Percentiles rank a stretch among this genome's conserved stretches.
phyloP scores from a whole-genome alignment of 2,113 vertebrate genomes.

The Delphinapterus leucas region DNA sequence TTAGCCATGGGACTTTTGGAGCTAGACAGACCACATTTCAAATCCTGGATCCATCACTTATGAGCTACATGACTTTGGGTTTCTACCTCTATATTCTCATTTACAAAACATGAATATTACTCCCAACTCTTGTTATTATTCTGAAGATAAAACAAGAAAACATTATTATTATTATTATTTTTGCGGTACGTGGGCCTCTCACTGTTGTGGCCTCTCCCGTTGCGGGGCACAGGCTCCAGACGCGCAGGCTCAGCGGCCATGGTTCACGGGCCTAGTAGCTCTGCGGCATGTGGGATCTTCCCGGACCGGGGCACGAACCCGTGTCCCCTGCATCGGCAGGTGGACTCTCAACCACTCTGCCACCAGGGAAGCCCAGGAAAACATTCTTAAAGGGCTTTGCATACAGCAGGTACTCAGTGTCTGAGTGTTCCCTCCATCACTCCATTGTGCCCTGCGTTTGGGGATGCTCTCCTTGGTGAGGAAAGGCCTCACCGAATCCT shows the following conservation, averaged over 20 bases:
- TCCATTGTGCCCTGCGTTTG: not conserved
- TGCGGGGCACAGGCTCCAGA: too few species aligned
- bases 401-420: not conserved
- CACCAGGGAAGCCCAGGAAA: too few species aligned
- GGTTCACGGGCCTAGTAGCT: too few species aligned
- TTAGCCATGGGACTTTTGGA: not conserved
- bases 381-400: not conserved
- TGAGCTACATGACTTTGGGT: not conserved
- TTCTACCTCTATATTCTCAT: not conserved
- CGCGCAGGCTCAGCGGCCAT: too few species aligned
- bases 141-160: not conserved
- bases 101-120: not conserved
- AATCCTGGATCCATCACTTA: not conserved
- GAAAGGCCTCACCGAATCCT: not conserved
- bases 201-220: too few species aligned
- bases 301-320: too few species aligned
- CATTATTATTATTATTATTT: too few species aligned
- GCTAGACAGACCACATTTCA: not conserved
- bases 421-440: not conserved
- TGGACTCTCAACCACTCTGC: too few species aligned
- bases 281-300: too few species aligned
- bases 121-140: not conserved
- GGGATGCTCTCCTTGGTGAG: not conserved
- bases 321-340: too few species aligned
- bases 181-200: too few species aligned